These are phyloP conservation scores for Brassicogethes aeneus DNA, from an alignment of 2,888 invertebrate genomes.

Conservation along the genomic window DNA sequence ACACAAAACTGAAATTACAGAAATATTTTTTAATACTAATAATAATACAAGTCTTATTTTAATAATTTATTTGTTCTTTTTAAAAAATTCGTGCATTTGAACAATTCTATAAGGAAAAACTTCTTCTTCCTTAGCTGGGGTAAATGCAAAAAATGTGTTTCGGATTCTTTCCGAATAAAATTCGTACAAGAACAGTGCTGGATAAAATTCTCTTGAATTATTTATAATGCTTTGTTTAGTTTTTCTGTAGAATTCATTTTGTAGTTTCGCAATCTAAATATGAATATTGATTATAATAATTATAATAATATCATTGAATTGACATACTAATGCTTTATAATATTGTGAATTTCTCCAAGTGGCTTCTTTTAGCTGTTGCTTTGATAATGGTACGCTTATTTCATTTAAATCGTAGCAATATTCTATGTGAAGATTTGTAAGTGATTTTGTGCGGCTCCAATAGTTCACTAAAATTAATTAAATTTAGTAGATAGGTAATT, in stretches of 20 bases:
- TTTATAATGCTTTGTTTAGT: constrained; percentile 27
- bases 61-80: neutral
- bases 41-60: no score
- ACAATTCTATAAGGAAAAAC: constrained; percentile 16
- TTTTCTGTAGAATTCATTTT: constrained; percentile 22
- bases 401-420: neutral
- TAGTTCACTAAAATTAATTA: constrained; percentile 13
- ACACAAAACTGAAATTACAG: neutral
- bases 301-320: no score
- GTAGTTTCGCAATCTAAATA: constrained; percentile 13
- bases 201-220: constrained; percentile 33
- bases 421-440: constrained; percentile 1
- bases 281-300: no score
- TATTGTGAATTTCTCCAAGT: constrained; percentile 27
- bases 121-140: constrained; percentile 32
- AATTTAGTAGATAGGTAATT: constrained; percentile 4
- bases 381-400: neutral
- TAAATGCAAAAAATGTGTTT: constrained; percentile 34
- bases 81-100: constrained; percentile 11
- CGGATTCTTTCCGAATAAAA: constrained; percentile 30
- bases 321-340: constrained; percentile 17
- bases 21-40: neutral
- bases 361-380: constrained; percentile 12
- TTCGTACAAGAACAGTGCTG: constrained; percentile 30
- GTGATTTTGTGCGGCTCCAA: constrained; percentile 8